These are phyloP conservation scores for Hemicordylus capensis DNA, from an alignment of 2,113 vertebrate genomes.

Conservation along the genomic window DNA sequence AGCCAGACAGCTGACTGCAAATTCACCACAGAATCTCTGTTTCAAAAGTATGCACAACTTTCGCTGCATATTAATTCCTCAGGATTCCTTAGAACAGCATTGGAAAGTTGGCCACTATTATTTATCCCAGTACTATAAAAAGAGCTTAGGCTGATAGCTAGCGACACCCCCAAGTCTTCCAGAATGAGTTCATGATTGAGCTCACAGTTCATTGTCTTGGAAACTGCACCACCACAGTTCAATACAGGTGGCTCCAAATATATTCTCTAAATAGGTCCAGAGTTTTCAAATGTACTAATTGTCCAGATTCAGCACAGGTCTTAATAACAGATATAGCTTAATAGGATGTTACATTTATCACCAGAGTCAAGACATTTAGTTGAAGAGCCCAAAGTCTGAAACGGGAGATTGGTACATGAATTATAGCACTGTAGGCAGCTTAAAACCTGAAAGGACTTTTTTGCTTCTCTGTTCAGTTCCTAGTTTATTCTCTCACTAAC, in stretches of 20 bases:
- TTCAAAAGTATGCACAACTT: too few species aligned
- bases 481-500: not conserved
- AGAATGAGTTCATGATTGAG: too few species aligned
- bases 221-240: not conserved
- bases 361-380: not conserved
- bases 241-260: not conserved
- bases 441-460: not conserved
- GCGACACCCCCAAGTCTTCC: too few species aligned
- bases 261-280: not conserved
- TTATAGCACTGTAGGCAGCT: not conserved
- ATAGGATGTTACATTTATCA: not conserved
- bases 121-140: too few species aligned
- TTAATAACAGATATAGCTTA: not conserved
- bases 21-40: too few species aligned
- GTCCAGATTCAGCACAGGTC: too few species aligned
- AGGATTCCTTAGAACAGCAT: too few species aligned
- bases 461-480: not conserved
- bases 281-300: not conserved
- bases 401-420: not conserved
- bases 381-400: not conserved
- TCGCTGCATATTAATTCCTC: too few species aligned
- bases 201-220: not conserved
- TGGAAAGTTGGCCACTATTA: too few species aligned
- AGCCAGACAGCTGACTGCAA: too few species aligned
- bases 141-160: too few species aligned